Conservation (phyloP, 2,888 invertebrate genomes). For the Anaspis maculata region DNA sequence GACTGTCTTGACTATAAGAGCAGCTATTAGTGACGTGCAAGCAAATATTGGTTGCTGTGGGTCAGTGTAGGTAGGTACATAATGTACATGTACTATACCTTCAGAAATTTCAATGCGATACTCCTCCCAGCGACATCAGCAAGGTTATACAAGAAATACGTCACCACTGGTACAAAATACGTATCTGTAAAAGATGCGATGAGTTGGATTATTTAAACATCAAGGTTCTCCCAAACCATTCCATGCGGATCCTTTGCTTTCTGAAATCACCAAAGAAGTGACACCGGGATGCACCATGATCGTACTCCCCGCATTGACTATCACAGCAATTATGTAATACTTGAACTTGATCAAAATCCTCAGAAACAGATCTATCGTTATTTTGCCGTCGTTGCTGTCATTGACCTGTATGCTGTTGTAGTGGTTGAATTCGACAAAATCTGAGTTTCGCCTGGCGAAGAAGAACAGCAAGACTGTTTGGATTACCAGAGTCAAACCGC, state of each 20-base stretch:
- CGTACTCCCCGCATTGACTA: slow-evolving; percentile 8
- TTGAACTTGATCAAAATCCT: slow-evolving; percentile 7
- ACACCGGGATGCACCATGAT: slow-evolving; percentile 16
- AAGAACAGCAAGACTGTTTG: slow-evolving; percentile 4
- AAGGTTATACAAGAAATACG: no score
- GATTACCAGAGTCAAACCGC: slow-evolving; percentile 10
- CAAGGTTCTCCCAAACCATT: no score
- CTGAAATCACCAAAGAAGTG: slow-evolving; percentile 12
- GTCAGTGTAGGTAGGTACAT: no score
- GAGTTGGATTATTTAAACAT: no score
- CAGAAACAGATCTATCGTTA: slow-evolving; percentile 5
- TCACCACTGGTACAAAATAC: no score
- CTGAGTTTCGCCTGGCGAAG: slow-evolving; percentile 2
- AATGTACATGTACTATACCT: no score
- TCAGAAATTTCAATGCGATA: no score
- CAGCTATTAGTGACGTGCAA: no score
- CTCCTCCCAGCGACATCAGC: no score
- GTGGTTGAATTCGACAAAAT: slow-evolving; percentile 7
- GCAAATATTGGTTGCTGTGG: no score
- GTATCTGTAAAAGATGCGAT: no score
- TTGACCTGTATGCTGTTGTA: slow-evolving; percentile 2
- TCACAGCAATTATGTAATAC: slow-evolving; percentile 7
- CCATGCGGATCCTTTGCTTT: slow-evolving; percentile 12
- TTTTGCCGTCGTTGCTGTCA: neutral
- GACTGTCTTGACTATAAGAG: no score